These are phyloP conservation scores for Otis tarda DNA, from an alignment of 2,113 vertebrate species.

Conservation along the genomic window DNA sequence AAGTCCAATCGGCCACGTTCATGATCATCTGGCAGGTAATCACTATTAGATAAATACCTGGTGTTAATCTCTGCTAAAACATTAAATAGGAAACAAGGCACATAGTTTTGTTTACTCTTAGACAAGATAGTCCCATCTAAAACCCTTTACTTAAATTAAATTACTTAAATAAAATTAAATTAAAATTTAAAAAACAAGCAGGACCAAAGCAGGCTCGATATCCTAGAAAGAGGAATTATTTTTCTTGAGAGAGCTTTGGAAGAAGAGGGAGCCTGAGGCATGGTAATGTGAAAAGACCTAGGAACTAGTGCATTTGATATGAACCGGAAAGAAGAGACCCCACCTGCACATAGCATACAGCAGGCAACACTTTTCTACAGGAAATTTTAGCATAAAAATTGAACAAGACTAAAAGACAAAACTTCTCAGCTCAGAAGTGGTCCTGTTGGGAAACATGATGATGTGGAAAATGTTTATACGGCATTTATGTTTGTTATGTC, in stretches of 20 bases:
- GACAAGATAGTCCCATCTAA: not conserved
- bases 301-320: not conserved
- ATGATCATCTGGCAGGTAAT: not conserved
- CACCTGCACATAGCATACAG: not conserved
- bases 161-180: not conserved
- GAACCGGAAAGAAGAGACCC: not conserved
- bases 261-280: not conserved
- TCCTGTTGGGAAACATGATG: slow-evolving; percentile 14
- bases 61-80: not conserved
- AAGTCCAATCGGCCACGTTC: not conserved
- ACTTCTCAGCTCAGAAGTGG: not conserved
- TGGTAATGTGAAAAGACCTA: not conserved
- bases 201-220: not conserved
- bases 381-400: not conserved
- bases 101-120: not conserved
- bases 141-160: not conserved
- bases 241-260: not conserved
- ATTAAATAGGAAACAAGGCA: not conserved
- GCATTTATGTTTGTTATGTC: not conserved
- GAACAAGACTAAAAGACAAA: not conserved
- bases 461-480: slow-evolving; percentile 3
- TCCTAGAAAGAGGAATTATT: not conserved
- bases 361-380: not conserved
- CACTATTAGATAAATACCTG: not conserved
- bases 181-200: not conserved